Conservation (phyloP, 2,888 invertebrate genomes). For the Oxycera nigricornis region DNA sequence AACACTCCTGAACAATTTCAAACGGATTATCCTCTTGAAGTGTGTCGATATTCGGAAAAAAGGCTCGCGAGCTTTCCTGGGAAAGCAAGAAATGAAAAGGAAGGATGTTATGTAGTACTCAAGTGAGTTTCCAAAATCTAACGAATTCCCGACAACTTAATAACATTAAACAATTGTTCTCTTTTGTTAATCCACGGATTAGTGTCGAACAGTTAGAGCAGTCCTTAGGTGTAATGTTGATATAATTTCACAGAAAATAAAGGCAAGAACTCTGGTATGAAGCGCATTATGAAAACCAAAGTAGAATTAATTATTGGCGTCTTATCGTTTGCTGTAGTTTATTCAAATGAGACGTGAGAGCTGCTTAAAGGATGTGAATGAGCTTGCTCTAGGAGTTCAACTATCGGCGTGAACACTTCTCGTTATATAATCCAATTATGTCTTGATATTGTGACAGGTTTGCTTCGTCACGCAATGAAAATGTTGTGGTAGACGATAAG, state of each 20-base stretch:
- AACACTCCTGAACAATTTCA: conserved; percentile 4
- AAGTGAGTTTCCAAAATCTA: conserved; percentile 9
- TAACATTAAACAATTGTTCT: conserved; percentile 30
- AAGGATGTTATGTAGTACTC: background rate
- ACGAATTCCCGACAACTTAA: conserved; percentile 31
- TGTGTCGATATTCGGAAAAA: conserved; percentile 21
- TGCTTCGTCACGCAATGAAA: conserved; percentile 37
- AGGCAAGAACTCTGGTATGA: background rate
- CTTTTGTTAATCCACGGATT: conserved; percentile 30
- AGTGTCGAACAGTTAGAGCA: conserved; percentile 11
- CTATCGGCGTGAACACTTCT: conserved; percentile 43
- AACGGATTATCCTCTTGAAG: conserved; percentile 27
- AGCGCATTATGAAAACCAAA: background rate
- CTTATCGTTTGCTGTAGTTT: conserved; percentile 28
- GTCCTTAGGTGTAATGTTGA: background rate
- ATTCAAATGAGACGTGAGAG: conserved; percentile 24
- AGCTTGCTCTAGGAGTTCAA: conserved; percentile 19
- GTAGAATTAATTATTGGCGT: conserved; percentile 27
- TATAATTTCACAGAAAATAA: conserved; percentile 17
- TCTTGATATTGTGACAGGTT: conserved; percentile 41
- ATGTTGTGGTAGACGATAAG: background rate
- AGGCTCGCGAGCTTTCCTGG: background rate
- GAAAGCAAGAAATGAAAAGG: background rate
- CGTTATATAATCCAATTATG: conserved; percentile 46
- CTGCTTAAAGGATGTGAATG: background rate